Evolutionary conservation across 1,140 invertebrate species (phyloP).

Genomic region (Trypoxylus dichotomus): DNA sequence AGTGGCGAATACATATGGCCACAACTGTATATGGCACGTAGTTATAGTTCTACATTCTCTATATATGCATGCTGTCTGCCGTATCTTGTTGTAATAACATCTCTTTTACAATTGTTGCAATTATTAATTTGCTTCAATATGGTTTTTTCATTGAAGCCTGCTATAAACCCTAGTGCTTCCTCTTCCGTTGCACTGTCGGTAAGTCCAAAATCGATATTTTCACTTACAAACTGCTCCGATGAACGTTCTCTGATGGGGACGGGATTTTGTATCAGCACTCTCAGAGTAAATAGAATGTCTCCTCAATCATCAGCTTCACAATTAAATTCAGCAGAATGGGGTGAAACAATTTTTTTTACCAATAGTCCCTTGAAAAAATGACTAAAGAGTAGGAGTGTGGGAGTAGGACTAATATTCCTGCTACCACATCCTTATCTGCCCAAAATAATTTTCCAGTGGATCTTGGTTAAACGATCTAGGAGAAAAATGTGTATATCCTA

Average conservation of each 20-base stretch:
- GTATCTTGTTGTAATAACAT: neutral
- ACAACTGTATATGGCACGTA: too few relatives aligned
- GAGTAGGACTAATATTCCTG: conserved; percentile 35
- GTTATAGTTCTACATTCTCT: too few relatives aligned
- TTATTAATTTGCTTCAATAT: too few relatives aligned
- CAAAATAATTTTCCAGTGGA: conserved; percentile 40
- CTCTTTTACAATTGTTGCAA: neutral
- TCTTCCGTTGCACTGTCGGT: neutral
- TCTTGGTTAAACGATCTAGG: conserved; percentile 36
- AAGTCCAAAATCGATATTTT: neutral
- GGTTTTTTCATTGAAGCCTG: neutral
- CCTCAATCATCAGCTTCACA: conserved; percentile 31
- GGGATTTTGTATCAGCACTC: neutral
- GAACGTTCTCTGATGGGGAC: neutral
- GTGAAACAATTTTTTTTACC: conserved; percentile 32
- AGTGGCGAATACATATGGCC: too few relatives aligned
- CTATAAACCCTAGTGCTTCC: neutral
- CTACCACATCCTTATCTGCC: conserved; percentile 31
- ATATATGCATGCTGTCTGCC: neutral
- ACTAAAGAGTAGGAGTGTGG: conserved; percentile 30
- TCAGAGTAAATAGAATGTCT: neutral
- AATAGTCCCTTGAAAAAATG: conserved; percentile 34
- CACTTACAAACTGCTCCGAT: neutral
- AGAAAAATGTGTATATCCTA: conserved; percentile 31
- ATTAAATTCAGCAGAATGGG: conserved; percentile 33